These are phyloP conservation scores for Pangasianodon hypophthalmus DNA, from an alignment of 2,113 vertebrate species.

Conservation along the genomic window DNA sequence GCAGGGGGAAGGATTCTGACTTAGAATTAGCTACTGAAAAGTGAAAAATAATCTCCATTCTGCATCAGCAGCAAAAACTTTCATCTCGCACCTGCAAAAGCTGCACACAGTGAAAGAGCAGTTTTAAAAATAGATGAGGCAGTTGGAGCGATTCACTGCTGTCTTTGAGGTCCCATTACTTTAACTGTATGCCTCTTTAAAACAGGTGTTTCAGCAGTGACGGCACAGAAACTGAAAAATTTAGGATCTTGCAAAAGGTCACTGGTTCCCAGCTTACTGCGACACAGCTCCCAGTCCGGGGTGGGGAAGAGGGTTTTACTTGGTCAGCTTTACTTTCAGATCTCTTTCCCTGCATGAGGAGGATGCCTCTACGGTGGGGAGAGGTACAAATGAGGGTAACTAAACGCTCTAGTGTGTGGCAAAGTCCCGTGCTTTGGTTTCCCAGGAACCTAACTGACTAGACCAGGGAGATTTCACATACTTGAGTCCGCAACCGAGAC, in stretches of 20 bases:
- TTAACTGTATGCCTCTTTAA: conserved; percentile 16
- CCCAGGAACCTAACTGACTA: neutral
- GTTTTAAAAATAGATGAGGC: conserved; percentile 52
- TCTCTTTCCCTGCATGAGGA: neutral
- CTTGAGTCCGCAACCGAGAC: neutral
- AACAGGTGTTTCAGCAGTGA: conserved; percentile 45
- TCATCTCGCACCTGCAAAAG: conserved; percentile 48
- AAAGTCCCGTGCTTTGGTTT: neutral
- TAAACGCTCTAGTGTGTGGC: neutral
- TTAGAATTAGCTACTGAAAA: neutral
- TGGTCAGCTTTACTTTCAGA: neutral
- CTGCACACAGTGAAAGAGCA: conserved; percentile 21
- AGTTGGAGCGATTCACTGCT: conserved; percentile 33
- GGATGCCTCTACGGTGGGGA: neutral
- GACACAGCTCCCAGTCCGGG: neutral
- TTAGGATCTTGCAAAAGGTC: neutral
- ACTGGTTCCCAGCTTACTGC: neutral
- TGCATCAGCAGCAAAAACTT: neutral
- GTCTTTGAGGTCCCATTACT: conserved; percentile 30
- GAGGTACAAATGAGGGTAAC: neutral
- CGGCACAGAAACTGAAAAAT: neutral
- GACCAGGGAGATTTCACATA: neutral
- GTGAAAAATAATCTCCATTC: neutral
- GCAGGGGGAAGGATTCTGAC: too few relatives aligned
- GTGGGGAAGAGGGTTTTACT: neutral